phyloP scores from a whole-genome alignment of 37 sponge, comb jelly and placozoan species.

The Mnemiopsis leidyi region DNA sequence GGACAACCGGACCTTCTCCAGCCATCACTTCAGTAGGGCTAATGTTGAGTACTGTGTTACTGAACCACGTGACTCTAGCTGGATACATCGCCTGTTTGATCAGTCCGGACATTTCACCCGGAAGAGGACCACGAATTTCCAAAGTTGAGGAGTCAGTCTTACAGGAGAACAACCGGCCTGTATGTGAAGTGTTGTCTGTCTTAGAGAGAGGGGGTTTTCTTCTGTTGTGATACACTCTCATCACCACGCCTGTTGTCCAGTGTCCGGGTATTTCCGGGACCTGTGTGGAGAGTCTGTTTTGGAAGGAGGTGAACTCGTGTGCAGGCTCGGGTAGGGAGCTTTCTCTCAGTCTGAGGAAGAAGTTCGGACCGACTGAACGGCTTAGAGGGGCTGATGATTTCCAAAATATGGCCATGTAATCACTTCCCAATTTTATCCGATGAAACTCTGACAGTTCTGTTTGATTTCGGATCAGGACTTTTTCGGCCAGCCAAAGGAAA shows the following conservation, averaged over 20 bases:
- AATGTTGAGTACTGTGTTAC: not conserved
- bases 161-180: not conserved
- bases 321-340: not conserved
- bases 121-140: not conserved
- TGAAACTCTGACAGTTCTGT: not conserved
- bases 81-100: not conserved
- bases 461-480: not conserved
- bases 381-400: not conserved
- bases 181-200: not conserved
- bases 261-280: not conserved
- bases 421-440: slow-evolving; percentile 5
- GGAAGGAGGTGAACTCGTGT: slow-evolving; percentile 45
- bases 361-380: slow-evolving; percentile 29
- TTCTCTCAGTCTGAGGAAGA: slow-evolving; percentile 9
- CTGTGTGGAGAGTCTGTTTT: not conserved
- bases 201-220: not conserved
- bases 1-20: not conserved
- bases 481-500: slow-evolving; percentile 2
- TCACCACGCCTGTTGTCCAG: slow-evolving; percentile 53
- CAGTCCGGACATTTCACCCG: slow-evolving; percentile 38
- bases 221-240: slow-evolving; percentile 9
- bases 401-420: slow-evolving; percentile 44
- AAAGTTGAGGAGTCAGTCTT: not conserved
- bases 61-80: not conserved
- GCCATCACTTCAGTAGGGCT: not conserved